These are phyloP conservation scores for Muricea muricata DNA, from an alignment of 92 coral and sea anemone genomes.

Conservation along the genomic window DNA sequence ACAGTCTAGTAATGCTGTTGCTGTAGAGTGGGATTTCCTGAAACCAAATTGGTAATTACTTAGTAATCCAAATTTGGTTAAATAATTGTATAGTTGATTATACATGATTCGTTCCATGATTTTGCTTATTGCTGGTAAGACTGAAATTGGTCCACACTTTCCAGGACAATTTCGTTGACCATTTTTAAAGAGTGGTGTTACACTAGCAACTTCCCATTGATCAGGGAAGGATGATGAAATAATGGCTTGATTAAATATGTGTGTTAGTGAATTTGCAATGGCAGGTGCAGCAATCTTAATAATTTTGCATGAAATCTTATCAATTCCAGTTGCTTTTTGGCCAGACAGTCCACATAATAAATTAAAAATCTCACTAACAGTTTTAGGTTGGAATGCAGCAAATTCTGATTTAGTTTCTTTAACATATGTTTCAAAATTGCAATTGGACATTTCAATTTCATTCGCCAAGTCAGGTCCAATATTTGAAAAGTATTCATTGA, in stretches of 20 bases:
- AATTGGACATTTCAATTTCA: not conserved
- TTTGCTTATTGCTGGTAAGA: constrained; percentile 32
- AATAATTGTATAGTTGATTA: constrained; percentile 25
- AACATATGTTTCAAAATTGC: not conserved
- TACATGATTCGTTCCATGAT: constrained; percentile 23
- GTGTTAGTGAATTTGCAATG: not conserved
- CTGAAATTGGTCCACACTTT: constrained; percentile 44
- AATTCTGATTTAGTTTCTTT: not conserved
- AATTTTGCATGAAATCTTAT: not conserved
- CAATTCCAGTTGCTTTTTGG: not conserved
- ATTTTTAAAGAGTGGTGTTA: not conserved
- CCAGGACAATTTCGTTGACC: not conserved
- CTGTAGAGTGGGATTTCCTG: constrained; percentile 46
- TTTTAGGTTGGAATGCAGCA: not conserved
- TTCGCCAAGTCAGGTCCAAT: not conserved
- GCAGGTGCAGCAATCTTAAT: not conserved
- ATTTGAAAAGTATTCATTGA: not conserved
- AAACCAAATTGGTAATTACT: constrained; percentile 41
- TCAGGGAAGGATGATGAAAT: not conserved
- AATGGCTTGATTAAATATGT: not conserved
- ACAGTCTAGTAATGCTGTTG: constrained; percentile 44
- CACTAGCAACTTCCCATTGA: not conserved
- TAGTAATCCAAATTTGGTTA: constrained; percentile 3
- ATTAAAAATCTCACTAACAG: too few relatives aligned
- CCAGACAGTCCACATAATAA: not conserved